A percentile compares a stretch with the other conserved stretches of the same genome.
Conservation (phyloP, 2,797 vertebrate species). For the Cuculus canorus region DNA sequence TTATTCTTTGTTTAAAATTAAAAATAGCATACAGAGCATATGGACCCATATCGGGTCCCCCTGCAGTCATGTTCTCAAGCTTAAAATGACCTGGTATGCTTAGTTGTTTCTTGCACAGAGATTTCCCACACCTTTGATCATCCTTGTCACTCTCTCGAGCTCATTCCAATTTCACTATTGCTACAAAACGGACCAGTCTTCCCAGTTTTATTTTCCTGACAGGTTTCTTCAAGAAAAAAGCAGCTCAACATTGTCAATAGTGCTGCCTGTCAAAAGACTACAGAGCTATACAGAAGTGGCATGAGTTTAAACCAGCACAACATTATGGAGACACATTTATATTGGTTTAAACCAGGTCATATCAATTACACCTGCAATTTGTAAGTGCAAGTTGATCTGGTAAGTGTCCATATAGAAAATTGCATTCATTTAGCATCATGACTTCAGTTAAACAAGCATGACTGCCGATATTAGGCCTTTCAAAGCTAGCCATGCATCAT, state of each 20-base stretch:
- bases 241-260: background rate
- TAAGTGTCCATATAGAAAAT: slow-evolving; percentile 21
- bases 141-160: background rate
- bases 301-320: background rate
- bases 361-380: slow-evolving; percentile 35
- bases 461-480: slow-evolving; percentile 6
- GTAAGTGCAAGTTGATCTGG: background rate
- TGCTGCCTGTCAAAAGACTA: background rate
- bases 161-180: background rate
- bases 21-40: background rate
- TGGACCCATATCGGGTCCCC: background rate
- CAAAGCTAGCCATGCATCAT: background rate
- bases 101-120: background rate
- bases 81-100: background rate
- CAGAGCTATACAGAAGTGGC: background rate
- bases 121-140: background rate
- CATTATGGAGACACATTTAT: background rate
- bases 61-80: background rate
- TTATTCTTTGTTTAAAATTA: background rate
- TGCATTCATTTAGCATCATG: slow-evolving; percentile 36
- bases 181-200: background rate
- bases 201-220: background rate
- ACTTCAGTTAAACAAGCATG: slow-evolving; percentile 53
- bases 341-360: slow-evolving; percentile 14
- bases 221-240: background rate